Percentiles rank a stretch among this genome's conserved stretches.
Conservation (phyloP, 2,113 vertebrate genomes). For the Syrrhaptes paradoxus region DNA sequence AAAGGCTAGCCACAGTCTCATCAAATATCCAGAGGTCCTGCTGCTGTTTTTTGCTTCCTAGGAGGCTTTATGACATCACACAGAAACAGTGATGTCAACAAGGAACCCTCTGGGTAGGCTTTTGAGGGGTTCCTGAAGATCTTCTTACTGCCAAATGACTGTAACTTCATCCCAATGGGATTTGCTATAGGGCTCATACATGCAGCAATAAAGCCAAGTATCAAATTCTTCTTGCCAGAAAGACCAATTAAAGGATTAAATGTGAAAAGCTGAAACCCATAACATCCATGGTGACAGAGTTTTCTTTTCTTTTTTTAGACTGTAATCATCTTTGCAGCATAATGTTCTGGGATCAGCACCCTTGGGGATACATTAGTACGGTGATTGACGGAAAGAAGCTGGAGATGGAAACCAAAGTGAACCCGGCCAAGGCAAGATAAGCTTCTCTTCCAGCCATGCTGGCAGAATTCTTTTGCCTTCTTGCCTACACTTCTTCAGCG, state of each 20-base stretch:
- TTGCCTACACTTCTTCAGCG: neutral
- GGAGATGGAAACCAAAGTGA: neutral
- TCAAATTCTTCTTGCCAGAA: slow-evolving; percentile 64
- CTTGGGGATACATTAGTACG: neutral
- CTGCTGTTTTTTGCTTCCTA: neutral
- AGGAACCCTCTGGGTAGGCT: slow-evolving; percentile 38
- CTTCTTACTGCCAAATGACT: slow-evolving; percentile 44
- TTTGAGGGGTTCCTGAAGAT: slow-evolving; percentile 28
- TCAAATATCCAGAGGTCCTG: neutral
- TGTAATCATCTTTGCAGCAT: slow-evolving; percentile 58
- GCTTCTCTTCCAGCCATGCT: neutral
- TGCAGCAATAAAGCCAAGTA: slow-evolving; percentile 48
- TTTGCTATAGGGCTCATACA: slow-evolving; percentile 37
- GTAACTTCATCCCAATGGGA: slow-evolving; percentile 46
- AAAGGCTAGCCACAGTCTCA: neutral
- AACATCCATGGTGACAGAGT: slow-evolving; percentile 26
- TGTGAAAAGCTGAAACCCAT: slow-evolving; percentile 55
- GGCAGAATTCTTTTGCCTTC: neutral
- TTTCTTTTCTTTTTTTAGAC: slow-evolving; percentile 56
- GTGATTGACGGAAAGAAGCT: neutral
- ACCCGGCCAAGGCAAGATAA: slow-evolving; percentile 37
- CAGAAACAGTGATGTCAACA: slow-evolving; percentile 31
- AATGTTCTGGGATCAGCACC: slow-evolving; percentile 46
- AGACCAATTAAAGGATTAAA: slow-evolving; percentile 73
- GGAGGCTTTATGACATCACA: slow-evolving; percentile 31